phyloP scores from a whole-genome alignment of 2,797 vertebrate species.

The Furcifer pardalis region DNA sequence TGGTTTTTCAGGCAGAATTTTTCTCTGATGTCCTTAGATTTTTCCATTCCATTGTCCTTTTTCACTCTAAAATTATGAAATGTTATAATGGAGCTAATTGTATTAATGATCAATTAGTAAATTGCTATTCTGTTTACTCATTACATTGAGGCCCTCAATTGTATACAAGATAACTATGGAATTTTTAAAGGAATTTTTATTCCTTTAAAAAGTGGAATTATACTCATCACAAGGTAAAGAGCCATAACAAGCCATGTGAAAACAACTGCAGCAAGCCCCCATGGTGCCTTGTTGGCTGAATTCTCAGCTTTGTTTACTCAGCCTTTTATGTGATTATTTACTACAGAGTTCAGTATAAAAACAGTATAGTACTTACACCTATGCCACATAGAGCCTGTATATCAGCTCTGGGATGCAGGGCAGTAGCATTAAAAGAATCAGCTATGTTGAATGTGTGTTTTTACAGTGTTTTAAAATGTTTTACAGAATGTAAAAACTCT shows the following conservation, averaged over 20 bases:
- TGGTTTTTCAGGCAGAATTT: not conserved
- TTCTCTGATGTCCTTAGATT: not conserved
- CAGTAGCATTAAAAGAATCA: conserved; percentile 71
- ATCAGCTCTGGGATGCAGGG: conserved; percentile 71
- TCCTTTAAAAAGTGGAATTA: conserved; percentile 31
- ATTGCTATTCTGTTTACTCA: no score
- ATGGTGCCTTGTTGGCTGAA: conserved; percentile 59
- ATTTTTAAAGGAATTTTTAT: not conserved
- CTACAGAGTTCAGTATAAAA: conserved; percentile 72
- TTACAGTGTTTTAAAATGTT: conserved; percentile 72
- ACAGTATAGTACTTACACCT: conserved; percentile 66
- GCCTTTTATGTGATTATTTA: conserved; percentile 71
- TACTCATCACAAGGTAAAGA: conserved; percentile 52
- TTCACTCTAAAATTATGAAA: not conserved
- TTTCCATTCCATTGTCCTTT: not conserved
- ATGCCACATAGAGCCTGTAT: conserved; percentile 67
- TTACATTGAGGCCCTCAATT: no score
- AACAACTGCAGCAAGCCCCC: conserved; percentile 55
- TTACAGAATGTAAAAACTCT: conserved; percentile 75
- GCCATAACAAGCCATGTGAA: conserved; percentile 63
- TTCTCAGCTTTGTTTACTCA: conserved; percentile 66
- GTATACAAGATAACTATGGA: no score
- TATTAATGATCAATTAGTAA: no score
- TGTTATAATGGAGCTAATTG: not conserved
- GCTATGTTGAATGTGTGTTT: conserved; percentile 68